Percentiles rank a stretch among this genome's conserved stretches.
phyloP scores from a whole-genome alignment of 2,888 invertebrate genomes.

The Choristoneura rosaceana region DNA sequence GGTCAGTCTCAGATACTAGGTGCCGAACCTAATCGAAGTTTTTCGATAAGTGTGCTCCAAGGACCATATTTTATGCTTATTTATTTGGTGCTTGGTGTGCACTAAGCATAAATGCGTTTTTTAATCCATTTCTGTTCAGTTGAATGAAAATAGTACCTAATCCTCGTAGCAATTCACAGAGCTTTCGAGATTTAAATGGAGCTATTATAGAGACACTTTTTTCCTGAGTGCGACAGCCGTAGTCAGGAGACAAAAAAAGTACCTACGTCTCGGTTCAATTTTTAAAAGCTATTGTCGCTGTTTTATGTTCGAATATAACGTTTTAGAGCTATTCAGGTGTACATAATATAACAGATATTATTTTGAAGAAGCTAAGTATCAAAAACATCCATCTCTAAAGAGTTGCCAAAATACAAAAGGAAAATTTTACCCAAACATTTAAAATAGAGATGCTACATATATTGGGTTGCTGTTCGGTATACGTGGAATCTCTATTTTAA shows the following conservation, averaged over 20 bases:
- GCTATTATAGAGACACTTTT: conserved; percentile 2
- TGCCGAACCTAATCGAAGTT: too few relatives aligned
- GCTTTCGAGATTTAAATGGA: conserved; percentile 6
- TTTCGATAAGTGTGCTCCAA: too few relatives aligned
- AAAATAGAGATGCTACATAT: too few relatives aligned
- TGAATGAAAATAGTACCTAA: neutral
- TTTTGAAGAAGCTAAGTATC: too few relatives aligned
- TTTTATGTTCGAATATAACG: neutral
- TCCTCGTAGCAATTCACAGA: neutral
- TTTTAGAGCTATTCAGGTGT: neutral
- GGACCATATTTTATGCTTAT: too few relatives aligned
- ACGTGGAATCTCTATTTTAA: neutral
- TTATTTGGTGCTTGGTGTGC: too few relatives aligned
- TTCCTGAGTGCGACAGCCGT: neutral
- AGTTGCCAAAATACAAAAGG: neutral
- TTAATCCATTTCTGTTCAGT: neutral
- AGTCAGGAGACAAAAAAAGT: neutral
- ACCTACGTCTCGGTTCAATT: neutral
- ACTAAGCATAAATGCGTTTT: too few relatives aligned
- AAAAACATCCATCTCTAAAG: too few relatives aligned
- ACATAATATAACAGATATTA: neutral
- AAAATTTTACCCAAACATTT: neutral
- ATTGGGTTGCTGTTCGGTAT: too few relatives aligned
- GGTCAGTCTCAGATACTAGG: too few relatives aligned
- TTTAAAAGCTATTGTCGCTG: neutral